phyloP scores from a whole-genome alignment of 2,797 vertebrate genomes.

The Protonibea diacanthus region DNA sequence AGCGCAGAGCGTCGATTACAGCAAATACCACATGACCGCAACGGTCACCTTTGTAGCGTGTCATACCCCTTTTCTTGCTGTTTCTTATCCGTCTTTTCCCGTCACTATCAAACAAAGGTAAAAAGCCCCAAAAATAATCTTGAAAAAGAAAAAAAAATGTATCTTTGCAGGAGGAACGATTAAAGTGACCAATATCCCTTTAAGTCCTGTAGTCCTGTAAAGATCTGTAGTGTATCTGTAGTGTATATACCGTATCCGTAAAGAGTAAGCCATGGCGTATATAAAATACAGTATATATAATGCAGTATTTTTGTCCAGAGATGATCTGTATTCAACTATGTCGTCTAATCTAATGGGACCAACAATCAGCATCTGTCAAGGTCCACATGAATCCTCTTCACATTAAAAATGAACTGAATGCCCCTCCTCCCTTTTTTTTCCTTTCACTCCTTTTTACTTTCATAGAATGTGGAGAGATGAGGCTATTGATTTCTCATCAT shows the following conservation, averaged over 20 bases:
- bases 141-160: too few relatives aligned
- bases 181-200: background rate
- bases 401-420: constrained; percentile 64
- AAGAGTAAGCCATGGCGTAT: background rate
- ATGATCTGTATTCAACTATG: constrained; percentile 58
- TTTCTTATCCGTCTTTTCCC: too few relatives aligned
- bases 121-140: too few relatives aligned
- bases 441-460: constrained; percentile 41
- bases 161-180: background rate
- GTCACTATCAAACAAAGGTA: too few relatives aligned
- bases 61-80: too few relatives aligned
- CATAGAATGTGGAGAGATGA: constrained; percentile 59
- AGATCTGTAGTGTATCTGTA: background rate
- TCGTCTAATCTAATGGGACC: constrained; percentile 45
- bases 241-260: background rate
- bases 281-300: background rate
- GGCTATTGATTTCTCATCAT: constrained; percentile 79
- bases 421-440: constrained; percentile 6
- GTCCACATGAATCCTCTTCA: constrained; percentile 57
- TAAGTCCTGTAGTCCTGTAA: background rate
- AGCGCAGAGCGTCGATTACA: background rate
- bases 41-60: too few relatives aligned
- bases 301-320: constrained; percentile 12
- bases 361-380: constrained; percentile 62
- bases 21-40: too few relatives aligned